These are phyloP conservation scores for Scophthalmus maximus DNA, from an alignment of 2,113 vertebrate species.

Conservation along the genomic window DNA sequence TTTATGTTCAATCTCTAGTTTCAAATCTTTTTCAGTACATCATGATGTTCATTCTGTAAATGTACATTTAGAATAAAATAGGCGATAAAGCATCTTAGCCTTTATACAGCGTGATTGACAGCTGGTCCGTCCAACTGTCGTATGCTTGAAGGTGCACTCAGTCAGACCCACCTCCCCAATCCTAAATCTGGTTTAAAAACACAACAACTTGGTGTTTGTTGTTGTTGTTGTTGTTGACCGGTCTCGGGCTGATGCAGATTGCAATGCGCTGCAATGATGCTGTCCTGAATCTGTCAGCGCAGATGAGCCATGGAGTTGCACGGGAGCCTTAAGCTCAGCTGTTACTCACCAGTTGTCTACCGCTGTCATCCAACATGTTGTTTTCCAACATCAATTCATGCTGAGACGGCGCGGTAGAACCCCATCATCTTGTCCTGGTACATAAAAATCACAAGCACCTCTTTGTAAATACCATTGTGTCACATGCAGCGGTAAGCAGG, in stretches of 20 bases:
- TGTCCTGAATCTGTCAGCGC: constrained; percentile 67
- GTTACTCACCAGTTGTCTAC: constrained; percentile 55
- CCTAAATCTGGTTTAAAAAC: too few species aligned
- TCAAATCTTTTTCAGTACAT: too few species aligned
- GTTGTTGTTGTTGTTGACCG: constrained; percentile 38
- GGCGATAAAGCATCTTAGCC: too few species aligned
- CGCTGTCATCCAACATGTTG: constrained; percentile 40
- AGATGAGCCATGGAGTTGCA: constrained; percentile 44
- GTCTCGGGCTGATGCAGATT: constrained; percentile 31
- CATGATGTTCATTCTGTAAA: too few species aligned
- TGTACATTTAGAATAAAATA: too few species aligned
- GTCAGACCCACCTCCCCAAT: too few species aligned
- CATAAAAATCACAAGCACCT: constrained; percentile 55
- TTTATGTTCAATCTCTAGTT: too few species aligned
- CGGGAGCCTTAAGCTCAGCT: constrained; percentile 44
- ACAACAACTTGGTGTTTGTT: not conserved
- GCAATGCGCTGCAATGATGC: constrained; percentile 9
- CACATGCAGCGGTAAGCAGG: constrained; percentile 29
- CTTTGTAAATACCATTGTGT: constrained; percentile 38
- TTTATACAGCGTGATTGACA: too few species aligned
- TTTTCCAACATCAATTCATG: constrained; percentile 19
- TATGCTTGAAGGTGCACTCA: too few species aligned
- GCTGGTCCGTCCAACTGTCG: too few species aligned
- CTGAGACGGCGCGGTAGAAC: constrained; percentile 23
- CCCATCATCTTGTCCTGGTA: constrained; percentile 34